Evolutionary conservation across 2,797 vertebrate genomes (phyloP).

Genomic region (Fistularia tabacaria): DNA sequence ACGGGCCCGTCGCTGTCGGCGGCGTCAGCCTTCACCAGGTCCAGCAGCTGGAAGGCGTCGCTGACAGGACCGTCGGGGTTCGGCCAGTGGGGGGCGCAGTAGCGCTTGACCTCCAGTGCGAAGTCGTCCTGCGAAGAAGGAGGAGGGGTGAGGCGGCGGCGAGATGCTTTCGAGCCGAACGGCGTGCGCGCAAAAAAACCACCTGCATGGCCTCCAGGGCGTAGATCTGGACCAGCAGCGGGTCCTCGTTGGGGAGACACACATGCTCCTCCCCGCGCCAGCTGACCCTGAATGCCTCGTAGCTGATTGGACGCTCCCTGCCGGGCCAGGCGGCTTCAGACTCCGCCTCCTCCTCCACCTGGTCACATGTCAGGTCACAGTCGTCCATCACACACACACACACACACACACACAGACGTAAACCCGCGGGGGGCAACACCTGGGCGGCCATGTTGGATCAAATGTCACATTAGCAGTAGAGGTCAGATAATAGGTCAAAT

Average conservation of each 20-base stretch:
- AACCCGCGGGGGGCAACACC: too few species aligned
- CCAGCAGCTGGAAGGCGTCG: conserved; percentile 89
- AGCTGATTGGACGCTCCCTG: conserved; percentile 86
- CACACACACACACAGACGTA: too few species aligned
- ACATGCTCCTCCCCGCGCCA: conserved; percentile 83
- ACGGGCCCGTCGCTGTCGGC: conserved; percentile 80
- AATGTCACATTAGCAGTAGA: too few species aligned
- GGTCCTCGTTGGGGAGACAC: conserved; percentile 90
- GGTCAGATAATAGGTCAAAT: too few species aligned
- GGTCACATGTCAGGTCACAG: neutral
- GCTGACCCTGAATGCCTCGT: conserved; percentile 86
- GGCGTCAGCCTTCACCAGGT: conserved; percentile 82
- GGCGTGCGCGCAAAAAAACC: conserved; percentile 1
- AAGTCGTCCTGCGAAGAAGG: conserved; percentile 84
- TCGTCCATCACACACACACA: too few species aligned
- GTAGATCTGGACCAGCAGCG: conserved; percentile 87
- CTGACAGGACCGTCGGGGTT: conserved; percentile 94
- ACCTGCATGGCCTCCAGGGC: conserved; percentile 91
- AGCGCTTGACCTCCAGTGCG: conserved; percentile 90
- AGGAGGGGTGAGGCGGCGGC: neutral
- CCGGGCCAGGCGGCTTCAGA: conserved; percentile 82
- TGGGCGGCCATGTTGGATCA: too few species aligned
- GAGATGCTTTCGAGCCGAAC: too few species aligned
- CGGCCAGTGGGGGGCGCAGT: conserved; percentile 88
- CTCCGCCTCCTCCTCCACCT: conserved; percentile 78